A percentile compares a stretch with the other conserved stretches of the same genome.
These are phyloP conservation scores for Carollia perspicillata DNA, from an alignment of 2,113 vertebrate genomes.

Conservation along the genomic window DNA sequence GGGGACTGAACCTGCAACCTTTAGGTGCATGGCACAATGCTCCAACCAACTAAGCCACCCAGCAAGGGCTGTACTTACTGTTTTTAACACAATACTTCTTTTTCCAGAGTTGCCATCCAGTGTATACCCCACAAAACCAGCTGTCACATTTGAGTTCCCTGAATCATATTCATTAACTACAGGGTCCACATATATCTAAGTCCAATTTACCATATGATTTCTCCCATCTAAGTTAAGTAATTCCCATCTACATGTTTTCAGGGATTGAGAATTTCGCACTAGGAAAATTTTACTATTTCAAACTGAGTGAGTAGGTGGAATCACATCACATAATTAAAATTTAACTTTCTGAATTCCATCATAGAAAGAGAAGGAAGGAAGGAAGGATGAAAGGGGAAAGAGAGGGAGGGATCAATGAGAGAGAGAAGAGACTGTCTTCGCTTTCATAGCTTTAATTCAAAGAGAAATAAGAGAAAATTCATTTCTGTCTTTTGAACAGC, in stretches of 20 bases:
- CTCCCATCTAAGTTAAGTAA: neutral
- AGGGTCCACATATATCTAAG: neutral
- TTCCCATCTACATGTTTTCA: neutral
- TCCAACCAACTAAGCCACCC: too few relatives aligned
- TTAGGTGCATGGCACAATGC: too few relatives aligned
- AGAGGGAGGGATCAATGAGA: neutral
- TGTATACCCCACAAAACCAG: neutral
- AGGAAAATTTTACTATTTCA: neutral
- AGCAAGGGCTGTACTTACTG: neutral
- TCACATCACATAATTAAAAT: neutral
- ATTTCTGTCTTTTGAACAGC: constrained; percentile 46
- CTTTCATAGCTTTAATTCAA: neutral
- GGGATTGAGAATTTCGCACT: neutral
- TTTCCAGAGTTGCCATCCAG: neutral
- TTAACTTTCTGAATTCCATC: constrained; percentile 12
- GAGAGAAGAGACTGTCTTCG: neutral
- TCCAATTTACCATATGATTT: neutral
- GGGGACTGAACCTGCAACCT: too few relatives aligned
- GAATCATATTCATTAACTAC: neutral
- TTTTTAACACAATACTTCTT: neutral
- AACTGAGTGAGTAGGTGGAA: neutral
- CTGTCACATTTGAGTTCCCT: neutral
- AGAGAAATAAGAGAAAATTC: constrained; percentile 47
- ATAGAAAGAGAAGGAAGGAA: neutral
- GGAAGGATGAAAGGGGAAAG: neutral